A percentile compares a stretch with the other conserved stretches of the same genome.
These are phyloP conservation scores for Hemiscyllium ocellatum DNA, from an alignment of 2,113 vertebrate species.

Conservation along the genomic window DNA sequence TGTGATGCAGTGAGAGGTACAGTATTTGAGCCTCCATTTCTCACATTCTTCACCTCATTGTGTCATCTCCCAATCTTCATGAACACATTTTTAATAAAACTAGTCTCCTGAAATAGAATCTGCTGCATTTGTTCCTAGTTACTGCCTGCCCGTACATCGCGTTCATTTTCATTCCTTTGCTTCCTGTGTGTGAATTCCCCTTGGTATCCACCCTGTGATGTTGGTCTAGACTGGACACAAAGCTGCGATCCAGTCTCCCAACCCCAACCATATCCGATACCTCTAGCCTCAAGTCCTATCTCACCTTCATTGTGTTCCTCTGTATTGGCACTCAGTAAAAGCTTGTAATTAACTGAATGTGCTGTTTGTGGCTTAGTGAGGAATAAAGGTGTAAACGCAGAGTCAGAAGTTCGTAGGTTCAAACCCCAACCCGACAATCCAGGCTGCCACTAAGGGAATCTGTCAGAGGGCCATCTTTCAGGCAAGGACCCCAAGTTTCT, in stretches of 20 bases:
- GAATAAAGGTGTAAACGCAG: background rate
- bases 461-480: background rate
- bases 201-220: background rate
- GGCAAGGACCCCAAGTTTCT: background rate
- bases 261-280: too few relatives aligned
- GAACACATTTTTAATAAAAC: background rate
- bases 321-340: background rate
- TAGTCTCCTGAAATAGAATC: background rate
- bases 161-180: background rate
- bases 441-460: background rate
- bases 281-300: background rate
- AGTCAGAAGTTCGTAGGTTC: background rate
- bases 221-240: background rate
- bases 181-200: background rate
- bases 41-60: background rate
- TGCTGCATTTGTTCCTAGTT: background rate
- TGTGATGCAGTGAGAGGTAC: slow-evolving; percentile 70
- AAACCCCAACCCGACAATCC: background rate
- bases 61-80: background rate
- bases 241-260: background rate
- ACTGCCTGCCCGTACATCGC: background rate
- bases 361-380: background rate
- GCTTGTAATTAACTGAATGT: background rate
- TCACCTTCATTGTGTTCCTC: background rate
- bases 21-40: slow-evolving; percentile 36